A percentile compares a stretch with the other conserved stretches of the same genome.
These are phyloP conservation scores for Crax fasciolata DNA, from an alignment of 2,797 vertebrate genomes.

Conservation along the genomic window DNA sequence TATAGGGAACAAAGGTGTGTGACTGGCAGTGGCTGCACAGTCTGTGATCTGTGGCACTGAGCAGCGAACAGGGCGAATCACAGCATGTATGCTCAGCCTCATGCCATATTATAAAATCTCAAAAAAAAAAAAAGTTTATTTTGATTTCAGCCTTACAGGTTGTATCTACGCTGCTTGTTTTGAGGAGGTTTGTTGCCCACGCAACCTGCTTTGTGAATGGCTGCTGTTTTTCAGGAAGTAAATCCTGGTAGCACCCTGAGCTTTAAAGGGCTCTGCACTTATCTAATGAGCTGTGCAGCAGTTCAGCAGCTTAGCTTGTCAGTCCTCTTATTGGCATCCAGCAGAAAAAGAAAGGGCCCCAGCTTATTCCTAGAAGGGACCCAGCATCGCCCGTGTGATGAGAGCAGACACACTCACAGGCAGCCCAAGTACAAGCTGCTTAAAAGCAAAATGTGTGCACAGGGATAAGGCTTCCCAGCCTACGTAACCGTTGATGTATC, in stretches of 20 bases:
- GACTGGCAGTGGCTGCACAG: background rate
- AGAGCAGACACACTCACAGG: background rate
- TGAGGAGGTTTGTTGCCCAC: background rate
- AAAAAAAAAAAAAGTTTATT: background rate
- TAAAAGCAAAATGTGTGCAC: background rate
- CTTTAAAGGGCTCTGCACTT: background rate
- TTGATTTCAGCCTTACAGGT: background rate
- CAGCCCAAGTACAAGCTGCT: conserved; percentile 1
- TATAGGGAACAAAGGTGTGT: background rate
- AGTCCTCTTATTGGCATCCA: background rate
- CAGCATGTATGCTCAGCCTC: background rate
- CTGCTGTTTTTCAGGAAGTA: conserved; percentile 29
- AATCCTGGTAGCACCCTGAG: conserved; percentile 22
- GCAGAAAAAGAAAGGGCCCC: background rate
- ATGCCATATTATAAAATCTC: background rate
- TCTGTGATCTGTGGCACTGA: background rate
- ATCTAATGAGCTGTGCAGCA: background rate
- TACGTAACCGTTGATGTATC: background rate
- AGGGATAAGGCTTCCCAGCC: conserved; percentile 1
- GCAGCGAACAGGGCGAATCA: background rate
- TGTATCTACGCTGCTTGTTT: background rate
- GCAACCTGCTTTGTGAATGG: background rate
- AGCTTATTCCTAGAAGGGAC: conserved; percentile 29
- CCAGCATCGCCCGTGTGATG: background rate
- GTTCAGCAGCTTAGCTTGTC: conserved; percentile 17